Percentiles rank a stretch among this genome's conserved stretches.
Evolutionary conservation across 2,797 vertebrate species (phyloP).

Genomic region (Smutsia temminckii): DNA sequence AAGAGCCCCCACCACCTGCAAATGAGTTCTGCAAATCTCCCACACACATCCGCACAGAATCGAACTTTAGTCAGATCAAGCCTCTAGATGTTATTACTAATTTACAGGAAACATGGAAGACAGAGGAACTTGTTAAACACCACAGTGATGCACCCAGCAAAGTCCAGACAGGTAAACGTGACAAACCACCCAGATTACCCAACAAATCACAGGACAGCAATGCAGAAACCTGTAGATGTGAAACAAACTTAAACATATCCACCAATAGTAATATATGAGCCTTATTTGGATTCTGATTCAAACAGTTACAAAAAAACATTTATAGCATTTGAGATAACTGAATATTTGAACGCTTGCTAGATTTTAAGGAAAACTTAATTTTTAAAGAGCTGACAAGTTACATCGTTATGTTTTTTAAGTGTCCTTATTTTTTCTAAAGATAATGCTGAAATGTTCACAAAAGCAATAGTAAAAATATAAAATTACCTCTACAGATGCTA

Average conservation of each 20-base stretch:
- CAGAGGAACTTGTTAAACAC: background rate
- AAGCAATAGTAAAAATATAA: background rate
- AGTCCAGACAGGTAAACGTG: background rate
- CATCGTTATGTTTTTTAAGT: background rate
- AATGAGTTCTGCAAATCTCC: background rate
- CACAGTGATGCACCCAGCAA: background rate
- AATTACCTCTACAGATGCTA: background rate
- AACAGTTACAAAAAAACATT: background rate
- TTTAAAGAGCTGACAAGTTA: background rate
- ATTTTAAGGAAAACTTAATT: slow-evolving; percentile 24
- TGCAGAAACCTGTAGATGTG: background rate
- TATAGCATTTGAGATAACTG: background rate
- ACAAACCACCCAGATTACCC: background rate
- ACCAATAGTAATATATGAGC: background rate
- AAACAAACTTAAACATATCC: background rate
- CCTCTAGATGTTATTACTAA: background rate
- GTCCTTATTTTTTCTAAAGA: background rate
- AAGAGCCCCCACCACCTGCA: background rate
- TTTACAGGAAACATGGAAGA: background rate
- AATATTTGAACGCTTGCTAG: background rate
- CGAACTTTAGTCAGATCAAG: background rate
- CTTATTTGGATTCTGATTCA: background rate
- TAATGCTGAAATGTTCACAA: background rate
- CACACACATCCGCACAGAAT: background rate
- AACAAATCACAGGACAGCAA: background rate